These are phyloP conservation scores for Scrobipalpa atriplicella DNA, from an alignment of 2,888 invertebrate species.

Conservation along the genomic window DNA sequence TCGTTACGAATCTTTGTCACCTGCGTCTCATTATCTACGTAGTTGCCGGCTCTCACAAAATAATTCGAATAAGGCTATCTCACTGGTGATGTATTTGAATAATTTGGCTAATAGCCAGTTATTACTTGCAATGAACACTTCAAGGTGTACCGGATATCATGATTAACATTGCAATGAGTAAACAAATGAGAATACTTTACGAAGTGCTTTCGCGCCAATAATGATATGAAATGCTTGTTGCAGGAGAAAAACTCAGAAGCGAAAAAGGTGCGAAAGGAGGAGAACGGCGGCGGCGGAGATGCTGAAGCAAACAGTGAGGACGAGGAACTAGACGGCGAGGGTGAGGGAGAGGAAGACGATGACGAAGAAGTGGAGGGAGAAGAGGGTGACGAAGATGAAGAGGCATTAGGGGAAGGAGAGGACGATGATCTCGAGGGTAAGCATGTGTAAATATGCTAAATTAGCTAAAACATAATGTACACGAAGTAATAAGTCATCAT, in stretches of 20 bases:
- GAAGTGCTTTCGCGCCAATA: constrained; percentile 19
- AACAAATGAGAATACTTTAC: neutral
- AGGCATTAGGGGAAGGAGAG: constrained; percentile 83
- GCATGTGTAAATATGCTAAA: neutral
- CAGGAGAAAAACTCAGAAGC: constrained; percentile 89
- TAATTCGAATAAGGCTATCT: constrained; percentile 43
- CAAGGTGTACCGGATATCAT: constrained; percentile 42
- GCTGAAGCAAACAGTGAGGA: constrained; percentile 85
- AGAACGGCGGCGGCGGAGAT: constrained; percentile 87
- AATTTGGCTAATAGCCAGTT: constrained; percentile 65
- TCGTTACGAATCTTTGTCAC: constrained; percentile 74
- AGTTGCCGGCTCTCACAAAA: constrained; percentile 50
- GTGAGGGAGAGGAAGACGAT: constrained; percentile 84
- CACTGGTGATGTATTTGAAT: constrained; percentile 34
- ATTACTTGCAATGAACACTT: constrained; percentile 55
- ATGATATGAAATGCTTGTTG: constrained; percentile 38
- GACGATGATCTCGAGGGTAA: constrained; percentile 87
- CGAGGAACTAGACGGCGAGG: constrained; percentile 85
- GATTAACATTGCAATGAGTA: constrained; percentile 14
- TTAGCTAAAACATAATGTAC: neutral
- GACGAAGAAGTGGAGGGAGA: constrained; percentile 85
- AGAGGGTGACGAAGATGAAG: constrained; percentile 84
- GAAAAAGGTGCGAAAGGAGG: constrained; percentile 91
- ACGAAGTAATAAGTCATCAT: too few relatives aligned
- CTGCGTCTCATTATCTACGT: constrained; percentile 65